These are phyloP conservation scores for Atopsyche davidsoni DNA, from an alignment of 1,140 invertebrate species.

Conservation along the genomic window DNA sequence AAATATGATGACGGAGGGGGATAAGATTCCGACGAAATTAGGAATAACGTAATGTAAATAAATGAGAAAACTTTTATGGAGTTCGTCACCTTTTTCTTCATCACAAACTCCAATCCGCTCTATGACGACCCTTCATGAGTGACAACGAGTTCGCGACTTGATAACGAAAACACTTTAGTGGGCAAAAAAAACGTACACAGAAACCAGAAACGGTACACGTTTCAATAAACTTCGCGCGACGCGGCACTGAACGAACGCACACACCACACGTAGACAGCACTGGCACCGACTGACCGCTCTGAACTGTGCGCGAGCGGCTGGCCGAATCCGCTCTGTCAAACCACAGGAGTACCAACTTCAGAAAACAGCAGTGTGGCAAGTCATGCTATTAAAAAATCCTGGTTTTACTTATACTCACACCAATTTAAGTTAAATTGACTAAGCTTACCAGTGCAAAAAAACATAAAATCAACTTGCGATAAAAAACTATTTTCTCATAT, in stretches of 20 bases:
- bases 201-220: conserved; percentile 20
- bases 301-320: conserved; percentile 6
- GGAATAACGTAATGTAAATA: conserved; percentile 4
- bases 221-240: conserved; percentile 17
- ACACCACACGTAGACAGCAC: conserved; percentile 12
- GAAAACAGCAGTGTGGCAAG: not conserved
- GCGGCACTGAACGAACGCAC: conserved; percentile 9
- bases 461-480: too few species aligned
- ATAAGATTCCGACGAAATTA: too few species aligned
- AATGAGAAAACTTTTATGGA: conserved; percentile 3
- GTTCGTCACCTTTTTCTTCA: conserved; percentile 19
- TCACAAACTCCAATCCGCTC: conserved; percentile 13
- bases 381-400: not conserved
- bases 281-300: conserved; percentile 7
- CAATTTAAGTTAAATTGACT: too few species aligned
- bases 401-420: too few species aligned
- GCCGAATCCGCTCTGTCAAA: conserved; percentile 5
- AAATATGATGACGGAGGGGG: too few species aligned
- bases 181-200: conserved; percentile 7
- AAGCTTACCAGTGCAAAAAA: too few species aligned
- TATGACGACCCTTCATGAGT: conserved; percentile 16
- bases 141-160: conserved; percentile 7
- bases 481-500: too few species aligned
- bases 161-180: not conserved
- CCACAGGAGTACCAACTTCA: conserved; percentile 1